Evolutionary conservation across 2,888 invertebrate genomes (phyloP), one percentile per base, ranked within the genome.

Genomic region (Erebia palarica): DNA sequence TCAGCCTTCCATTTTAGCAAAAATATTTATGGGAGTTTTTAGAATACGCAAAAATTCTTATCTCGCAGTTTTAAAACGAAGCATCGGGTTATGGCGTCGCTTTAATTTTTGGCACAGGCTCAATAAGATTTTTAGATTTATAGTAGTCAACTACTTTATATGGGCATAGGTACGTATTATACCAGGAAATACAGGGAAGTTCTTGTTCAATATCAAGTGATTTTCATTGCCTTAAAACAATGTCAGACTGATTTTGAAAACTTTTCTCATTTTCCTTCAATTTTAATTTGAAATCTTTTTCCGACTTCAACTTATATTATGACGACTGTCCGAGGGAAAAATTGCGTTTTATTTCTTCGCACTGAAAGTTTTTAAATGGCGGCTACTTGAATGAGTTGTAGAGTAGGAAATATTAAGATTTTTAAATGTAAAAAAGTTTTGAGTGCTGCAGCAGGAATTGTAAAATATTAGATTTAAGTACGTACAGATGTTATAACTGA

Each of bases 81-180:
- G 60, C 16, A 42, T 60, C 10, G 60, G 59, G 47, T 7, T 57
- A 57, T 57, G 57, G 57, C 57, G 3, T 65, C 66, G 74, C 66
- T 74, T 75, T 70, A 55, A 72, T 61, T 58, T 69, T 72, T 75
- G 74, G 75, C 75, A 51, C 61, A 16, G 18, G 49, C 63, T 70
- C 75, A 74, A 71, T 47, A 69, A 61, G 64, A 71, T 72, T 74
- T 72, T 70, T 59, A 69, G 71, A 74, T 74, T 75, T 74, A 71
- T 74, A 51, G 72, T 18, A 13, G n/a, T 44, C 21, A 63, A 47
- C 47, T 63, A 49, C 42, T 42, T 21, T 21, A 58, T 21, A 13
- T 14, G 27, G 18, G 57, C 47, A 4, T 47, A 47, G 11, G 47
- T 47, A 47, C 47, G 47, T 47, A 3, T 55, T 10, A 5, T 27